These are phyloP conservation scores for Noctua fimbriata DNA, from an alignment of 2,888 invertebrate species.

Conservation along the genomic window DNA sequence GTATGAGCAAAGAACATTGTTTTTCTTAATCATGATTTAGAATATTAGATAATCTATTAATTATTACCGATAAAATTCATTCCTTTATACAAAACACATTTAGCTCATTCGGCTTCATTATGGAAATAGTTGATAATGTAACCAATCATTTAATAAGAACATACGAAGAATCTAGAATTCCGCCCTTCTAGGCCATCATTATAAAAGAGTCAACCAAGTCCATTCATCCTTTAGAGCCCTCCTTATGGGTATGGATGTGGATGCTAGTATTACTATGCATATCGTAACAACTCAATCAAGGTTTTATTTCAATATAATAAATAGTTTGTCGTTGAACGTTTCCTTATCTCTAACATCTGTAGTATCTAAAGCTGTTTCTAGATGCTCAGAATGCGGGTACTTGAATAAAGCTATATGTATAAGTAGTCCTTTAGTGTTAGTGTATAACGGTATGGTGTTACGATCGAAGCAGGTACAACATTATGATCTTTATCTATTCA, in stretches of 20 bases:
- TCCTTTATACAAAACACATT: background rate
- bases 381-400: slow-evolving; percentile 1
- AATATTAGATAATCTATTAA: background rate
- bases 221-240: background rate
- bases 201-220: background rate
- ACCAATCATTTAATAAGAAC: background rate
- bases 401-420: slow-evolving; percentile 11
- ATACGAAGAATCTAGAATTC: background rate
- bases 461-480: background rate
- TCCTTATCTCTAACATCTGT: slow-evolving; percentile 13
- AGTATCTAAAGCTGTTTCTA: background rate
- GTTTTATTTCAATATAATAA: slow-evolving; percentile 29
- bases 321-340: slow-evolving; percentile 27
- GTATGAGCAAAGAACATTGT: slow-evolving; percentile 19
- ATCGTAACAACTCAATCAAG: slow-evolving; percentile 23
- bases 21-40: background rate
- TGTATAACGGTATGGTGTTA: slow-evolving; percentile 21
- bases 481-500: slow-evolving; percentile 14
- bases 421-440: background rate
- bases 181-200: background rate
- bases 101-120: background rate
- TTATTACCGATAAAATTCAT: background rate
- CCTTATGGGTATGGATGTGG: background rate
- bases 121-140: background rate
- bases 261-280: slow-evolving; percentile 11